Conservation (phyloP, 2,113 vertebrate genomes). For the Seriola dumerili region DNA sequence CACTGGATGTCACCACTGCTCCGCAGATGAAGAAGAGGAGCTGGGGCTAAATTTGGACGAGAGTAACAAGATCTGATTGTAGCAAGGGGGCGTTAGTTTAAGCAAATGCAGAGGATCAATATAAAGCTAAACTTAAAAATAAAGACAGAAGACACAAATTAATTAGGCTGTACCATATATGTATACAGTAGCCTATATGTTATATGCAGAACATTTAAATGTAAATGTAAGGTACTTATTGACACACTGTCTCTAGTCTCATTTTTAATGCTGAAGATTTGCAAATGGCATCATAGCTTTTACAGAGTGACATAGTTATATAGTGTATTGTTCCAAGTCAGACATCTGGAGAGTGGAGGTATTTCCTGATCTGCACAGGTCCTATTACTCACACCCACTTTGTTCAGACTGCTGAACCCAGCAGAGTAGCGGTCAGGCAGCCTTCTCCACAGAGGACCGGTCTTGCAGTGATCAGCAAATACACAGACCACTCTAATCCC, state of each 20-base stretch:
- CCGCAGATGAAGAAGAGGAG: conserved; percentile 24
- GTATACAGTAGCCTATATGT: not conserved
- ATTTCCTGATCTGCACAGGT: conserved; percentile 64
- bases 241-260: not conserved
- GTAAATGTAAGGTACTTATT: not conserved
- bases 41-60: not conserved
- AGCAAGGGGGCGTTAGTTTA: not conserved
- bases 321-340: conserved; percentile 12
- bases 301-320: not conserved
- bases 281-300: not conserved
- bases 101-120: not conserved
- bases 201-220: not conserved
- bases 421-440: conserved; percentile 77
- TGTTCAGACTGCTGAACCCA: conserved; percentile 85
- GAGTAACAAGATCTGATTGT: not conserved
- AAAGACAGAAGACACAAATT: not conserved
- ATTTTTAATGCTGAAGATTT: not conserved
- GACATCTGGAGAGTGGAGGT: conserved; percentile 37
- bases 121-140: not conserved
- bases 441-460: conserved; percentile 72
- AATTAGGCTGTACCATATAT: not conserved
- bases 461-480: conserved; percentile 84
- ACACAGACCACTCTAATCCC: conserved; percentile 80
- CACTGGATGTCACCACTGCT: conserved; percentile 79
- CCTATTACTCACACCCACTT: conserved; percentile 71